Evolutionary conservation across 2,888 invertebrate species (phyloP), one percentile per base, ranked within the genome.

Genomic region (Portevinia maculata): DNA sequence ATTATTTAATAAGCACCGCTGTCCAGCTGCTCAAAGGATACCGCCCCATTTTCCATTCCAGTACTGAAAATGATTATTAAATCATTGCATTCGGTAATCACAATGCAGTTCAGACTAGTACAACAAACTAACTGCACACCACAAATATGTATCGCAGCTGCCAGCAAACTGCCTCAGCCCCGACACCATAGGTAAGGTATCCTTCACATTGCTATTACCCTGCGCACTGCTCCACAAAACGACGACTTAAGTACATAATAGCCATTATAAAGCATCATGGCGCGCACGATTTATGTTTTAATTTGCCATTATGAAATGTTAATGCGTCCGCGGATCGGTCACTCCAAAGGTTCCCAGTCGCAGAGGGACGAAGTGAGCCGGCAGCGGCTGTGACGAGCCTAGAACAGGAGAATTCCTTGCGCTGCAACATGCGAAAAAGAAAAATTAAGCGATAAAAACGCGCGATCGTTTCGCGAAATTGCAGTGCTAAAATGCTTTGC

Each of bases 231-330:
- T 83, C 78, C 78, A 83, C 83, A 83, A 83, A 83, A 78, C 83
- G 78, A 83, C 83, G 83, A 83, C 83, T 83, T 78, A 83, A 83
- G 83, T 83, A 83, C 83, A 83, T 83, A 83, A 83, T 83, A 67
- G 83, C 78, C 83, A 78, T 78, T 78, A 83, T 83, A 78, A 83
- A 78, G 83, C 83, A 83, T 83, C 83, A 83, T 83, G 83, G 83
- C 83, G 83, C 83, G 83, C 83, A 83, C 83, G 83, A 83, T 83
- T 83, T 83, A 83, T 83, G 83, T 83, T 83, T 83, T 83, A 83
- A 83, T 83, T 83, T 83, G 83, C 83, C 83, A 83, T 83, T 83
- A 83, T 83, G 83, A 83, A 83, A 83, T 83, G 83, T 83, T 83
- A 83, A 83, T 83, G 83, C 83, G 71, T 67, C 65, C 83, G 48